These are phyloP conservation scores for Acleris sparsana DNA, from an alignment of 2,888 invertebrate genomes.

Conservation along the genomic window DNA sequence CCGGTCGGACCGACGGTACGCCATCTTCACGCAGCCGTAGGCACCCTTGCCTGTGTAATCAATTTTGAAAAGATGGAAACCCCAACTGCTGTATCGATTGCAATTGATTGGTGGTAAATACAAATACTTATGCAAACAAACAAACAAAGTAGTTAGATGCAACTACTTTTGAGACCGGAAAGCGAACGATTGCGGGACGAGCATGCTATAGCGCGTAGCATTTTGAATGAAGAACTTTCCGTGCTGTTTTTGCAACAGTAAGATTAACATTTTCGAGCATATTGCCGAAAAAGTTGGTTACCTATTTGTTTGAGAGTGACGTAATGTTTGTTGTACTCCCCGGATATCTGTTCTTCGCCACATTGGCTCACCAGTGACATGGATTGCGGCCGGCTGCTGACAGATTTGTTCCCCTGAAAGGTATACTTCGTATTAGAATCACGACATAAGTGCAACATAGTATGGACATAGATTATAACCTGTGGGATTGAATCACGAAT, in stretches of 20 bases:
- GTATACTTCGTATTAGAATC: neutral
- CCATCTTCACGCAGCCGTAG: conserved; percentile 89
- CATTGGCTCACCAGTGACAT: conserved; percentile 82
- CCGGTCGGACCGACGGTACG: conserved; percentile 84
- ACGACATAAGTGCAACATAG: too few species aligned
- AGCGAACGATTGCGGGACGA: too few species aligned
- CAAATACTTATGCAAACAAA: too few species aligned
- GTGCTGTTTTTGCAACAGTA: too few species aligned
- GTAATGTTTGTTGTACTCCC: conserved; percentile 83
- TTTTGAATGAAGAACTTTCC: too few species aligned
- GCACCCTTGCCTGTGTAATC: conserved; percentile 84
- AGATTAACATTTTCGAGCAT: neutral
- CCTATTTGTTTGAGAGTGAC: conserved; percentile 87
- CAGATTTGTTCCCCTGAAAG: conserved; percentile 73
- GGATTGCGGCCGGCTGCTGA: conserved; percentile 80
- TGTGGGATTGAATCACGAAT: too few species aligned
- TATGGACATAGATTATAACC: too few species aligned
- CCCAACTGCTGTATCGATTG: too few species aligned
- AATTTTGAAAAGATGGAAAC: neutral
- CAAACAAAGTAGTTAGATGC: too few species aligned
- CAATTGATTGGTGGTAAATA: too few species aligned
- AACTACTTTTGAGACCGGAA: too few species aligned
- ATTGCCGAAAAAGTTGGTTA: conserved; percentile 41
- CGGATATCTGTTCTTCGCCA: conserved; percentile 81
- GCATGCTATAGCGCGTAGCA: too few species aligned